Evolutionary conservation across 2,113 vertebrate genomes (phyloP).

Genomic region (Narcine bancroftii): DNA sequence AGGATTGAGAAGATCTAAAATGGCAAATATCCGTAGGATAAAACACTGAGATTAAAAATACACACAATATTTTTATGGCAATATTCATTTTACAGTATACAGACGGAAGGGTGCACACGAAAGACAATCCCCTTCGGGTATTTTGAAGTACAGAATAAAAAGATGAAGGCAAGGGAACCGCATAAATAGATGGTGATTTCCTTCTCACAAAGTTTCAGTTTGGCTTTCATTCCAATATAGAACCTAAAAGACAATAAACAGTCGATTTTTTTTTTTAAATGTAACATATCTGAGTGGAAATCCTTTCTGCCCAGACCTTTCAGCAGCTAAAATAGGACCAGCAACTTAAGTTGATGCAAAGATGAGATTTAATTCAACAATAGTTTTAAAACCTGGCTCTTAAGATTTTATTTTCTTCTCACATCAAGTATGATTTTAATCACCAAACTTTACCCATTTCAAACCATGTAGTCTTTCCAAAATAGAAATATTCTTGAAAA

Average conservation of each 20-base stretch:
- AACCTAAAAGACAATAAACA: neutral
- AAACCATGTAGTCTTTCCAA: neutral
- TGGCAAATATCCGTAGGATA: neutral
- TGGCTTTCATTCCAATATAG: neutral
- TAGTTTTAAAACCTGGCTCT: neutral
- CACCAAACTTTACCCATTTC: neutral
- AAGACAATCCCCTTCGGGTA: neutral
- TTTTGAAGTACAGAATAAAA: neutral
- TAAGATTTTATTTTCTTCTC: neutral
- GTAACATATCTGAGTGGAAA: neutral
- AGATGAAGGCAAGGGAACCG: neutral
- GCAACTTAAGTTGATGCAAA: neutral
- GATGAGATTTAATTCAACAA: neutral
- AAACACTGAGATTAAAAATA: neutral
- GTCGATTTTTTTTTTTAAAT: neutral
- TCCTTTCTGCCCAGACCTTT: neutral
- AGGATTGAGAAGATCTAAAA: neutral
- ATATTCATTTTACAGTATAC: conserved; percentile 11
- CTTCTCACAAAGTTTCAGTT: neutral
- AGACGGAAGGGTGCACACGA: conserved; percentile 1
- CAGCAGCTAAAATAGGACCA: neutral
- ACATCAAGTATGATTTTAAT: neutral
- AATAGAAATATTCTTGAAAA: neutral
- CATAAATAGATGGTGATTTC: neutral
- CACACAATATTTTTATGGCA: neutral